A percentile compares a stretch with the other conserved stretches of the same genome.
Evolutionary conservation across 1,140 invertebrate genomes (phyloP).

Genomic region (Zaprionus inermis): DNA sequence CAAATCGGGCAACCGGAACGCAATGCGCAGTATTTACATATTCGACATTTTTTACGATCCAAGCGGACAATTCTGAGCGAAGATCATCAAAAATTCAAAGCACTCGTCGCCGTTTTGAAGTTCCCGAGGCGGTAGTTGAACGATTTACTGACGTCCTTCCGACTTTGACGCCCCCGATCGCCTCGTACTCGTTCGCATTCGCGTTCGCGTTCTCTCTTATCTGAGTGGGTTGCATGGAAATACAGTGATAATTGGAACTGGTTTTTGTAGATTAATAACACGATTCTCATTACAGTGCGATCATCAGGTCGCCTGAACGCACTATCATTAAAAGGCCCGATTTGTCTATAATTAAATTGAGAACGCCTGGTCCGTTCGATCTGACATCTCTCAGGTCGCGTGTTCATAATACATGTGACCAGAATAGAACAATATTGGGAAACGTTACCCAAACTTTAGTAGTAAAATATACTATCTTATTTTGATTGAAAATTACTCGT

Average conservation of each 20-base stretch:
- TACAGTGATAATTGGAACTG: constrained; percentile 31
- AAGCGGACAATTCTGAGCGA: constrained; percentile 42
- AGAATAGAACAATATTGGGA: constrained; percentile 6
- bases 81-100: constrained; percentile 51
- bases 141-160: constrained; percentile 27
- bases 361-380: constrained; percentile 24
- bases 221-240: constrained; percentile 19
- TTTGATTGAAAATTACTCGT: constrained; percentile 11
- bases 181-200: neutral
- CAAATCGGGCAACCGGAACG: constrained; percentile 74
- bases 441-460: neutral
- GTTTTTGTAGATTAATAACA: constrained; percentile 40
- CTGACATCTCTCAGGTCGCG: constrained; percentile 30
- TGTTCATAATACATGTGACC: constrained; percentile 26
- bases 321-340: constrained; percentile 42
- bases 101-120: constrained; percentile 6
- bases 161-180: neutral
- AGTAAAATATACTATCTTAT: constrained; percentile 16
- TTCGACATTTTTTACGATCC: constrained; percentile 43
- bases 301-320: constrained; percentile 17
- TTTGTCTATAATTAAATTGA: constrained; percentile 61
- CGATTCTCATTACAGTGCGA: constrained; percentile 3
- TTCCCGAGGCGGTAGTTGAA: constrained; percentile 22
- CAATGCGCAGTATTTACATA: constrained; percentile 70
- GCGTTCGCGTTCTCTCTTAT: neutral